These are phyloP conservation scores for Porites cylindrica DNA, from an alignment of 92 coral and sea anemone species.

Conservation along the genomic window DNA sequence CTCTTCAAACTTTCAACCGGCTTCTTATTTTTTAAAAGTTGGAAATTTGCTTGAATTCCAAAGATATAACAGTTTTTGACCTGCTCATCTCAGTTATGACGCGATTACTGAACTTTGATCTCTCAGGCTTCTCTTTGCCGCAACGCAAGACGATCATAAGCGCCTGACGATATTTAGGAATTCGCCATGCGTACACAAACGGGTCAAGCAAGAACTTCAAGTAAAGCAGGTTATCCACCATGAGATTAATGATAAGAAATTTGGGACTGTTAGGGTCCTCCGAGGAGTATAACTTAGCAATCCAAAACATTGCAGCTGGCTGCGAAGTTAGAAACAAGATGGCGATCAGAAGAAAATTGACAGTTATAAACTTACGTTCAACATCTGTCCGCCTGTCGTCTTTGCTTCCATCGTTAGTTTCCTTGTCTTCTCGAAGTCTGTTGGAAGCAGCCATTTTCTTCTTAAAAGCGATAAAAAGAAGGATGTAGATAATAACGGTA, in stretches of 20 bases:
- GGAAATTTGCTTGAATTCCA: neutral
- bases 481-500: constrained; percentile 20
- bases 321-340: constrained; percentile 27
- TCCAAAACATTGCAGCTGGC: constrained; percentile 30
- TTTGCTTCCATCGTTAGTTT: neutral
- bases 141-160: neutral
- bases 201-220: neutral
- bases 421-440: constrained; percentile 22
- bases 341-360: constrained; percentile 46
- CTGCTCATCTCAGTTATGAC: constrained; percentile 9
- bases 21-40: neutral
- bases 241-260: neutral
- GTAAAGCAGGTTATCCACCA: neutral
- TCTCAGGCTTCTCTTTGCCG: neutral
- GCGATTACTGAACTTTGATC: constrained; percentile 9
- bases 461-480: constrained; percentile 27
- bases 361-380: constrained; percentile 40
- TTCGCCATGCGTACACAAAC: neutral
- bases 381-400: constrained; percentile 7
- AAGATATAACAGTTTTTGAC: neutral
- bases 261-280: neutral
- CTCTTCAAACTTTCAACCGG: too few relatives aligned
- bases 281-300: neutral
- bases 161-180: neutral
- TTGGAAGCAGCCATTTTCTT: constrained; percentile 30